phyloP scores from a whole-genome alignment of 2,113 vertebrate species.

The Brachionichthys hirsutus region DNA sequence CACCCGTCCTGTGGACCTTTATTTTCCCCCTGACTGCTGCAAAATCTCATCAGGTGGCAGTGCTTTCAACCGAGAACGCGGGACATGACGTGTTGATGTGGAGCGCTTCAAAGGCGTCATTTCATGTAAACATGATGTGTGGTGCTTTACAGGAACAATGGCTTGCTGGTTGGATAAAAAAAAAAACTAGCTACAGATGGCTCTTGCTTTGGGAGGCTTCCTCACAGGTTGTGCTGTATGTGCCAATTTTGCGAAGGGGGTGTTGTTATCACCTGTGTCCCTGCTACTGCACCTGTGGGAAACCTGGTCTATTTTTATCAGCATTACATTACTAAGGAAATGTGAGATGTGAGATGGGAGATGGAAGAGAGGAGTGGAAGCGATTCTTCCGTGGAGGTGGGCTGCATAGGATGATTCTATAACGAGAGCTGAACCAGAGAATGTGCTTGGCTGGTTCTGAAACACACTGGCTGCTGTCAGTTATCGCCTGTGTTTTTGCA shows the following conservation, averaged over 20 bases:
- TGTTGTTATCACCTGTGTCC: slow-evolving; percentile 72
- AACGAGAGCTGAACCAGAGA: slow-evolving; percentile 15
- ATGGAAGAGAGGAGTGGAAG: slow-evolving; percentile 34
- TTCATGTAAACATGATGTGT: slow-evolving; percentile 37
- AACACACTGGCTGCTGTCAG: slow-evolving; percentile 6
- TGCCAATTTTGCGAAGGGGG: slow-evolving; percentile 50
- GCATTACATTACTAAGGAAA: slow-evolving; percentile 49
- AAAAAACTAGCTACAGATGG: slow-evolving; percentile 62
- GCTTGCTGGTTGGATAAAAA: slow-evolving; percentile 22
- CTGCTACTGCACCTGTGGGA: slow-evolving; percentile 56
- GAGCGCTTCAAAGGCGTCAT: slow-evolving; percentile 43
- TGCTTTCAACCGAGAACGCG: slow-evolving; percentile 37
- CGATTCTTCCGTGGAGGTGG: slow-evolving; percentile 24
- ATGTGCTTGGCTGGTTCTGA: slow-evolving; percentile 5
- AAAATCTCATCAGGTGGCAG: slow-evolving; percentile 45
- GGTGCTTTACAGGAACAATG: slow-evolving; percentile 37
- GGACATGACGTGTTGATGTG: slow-evolving; percentile 29
- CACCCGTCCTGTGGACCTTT: slow-evolving; percentile 5
- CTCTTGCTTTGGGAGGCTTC: slow-evolving; percentile 55
- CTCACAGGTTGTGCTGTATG: slow-evolving; percentile 55
- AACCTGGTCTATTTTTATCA: slow-evolving; percentile 64
- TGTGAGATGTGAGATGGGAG: slow-evolving; percentile 45
- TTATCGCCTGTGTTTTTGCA: background rate
- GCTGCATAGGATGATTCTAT: slow-evolving; percentile 15
- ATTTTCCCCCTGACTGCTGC: slow-evolving; percentile 42